A percentile compares a stretch with the other conserved stretches of the same genome.
Conservation (phyloP, 2,888 invertebrate species). For the Meteorus colon region DNA sequence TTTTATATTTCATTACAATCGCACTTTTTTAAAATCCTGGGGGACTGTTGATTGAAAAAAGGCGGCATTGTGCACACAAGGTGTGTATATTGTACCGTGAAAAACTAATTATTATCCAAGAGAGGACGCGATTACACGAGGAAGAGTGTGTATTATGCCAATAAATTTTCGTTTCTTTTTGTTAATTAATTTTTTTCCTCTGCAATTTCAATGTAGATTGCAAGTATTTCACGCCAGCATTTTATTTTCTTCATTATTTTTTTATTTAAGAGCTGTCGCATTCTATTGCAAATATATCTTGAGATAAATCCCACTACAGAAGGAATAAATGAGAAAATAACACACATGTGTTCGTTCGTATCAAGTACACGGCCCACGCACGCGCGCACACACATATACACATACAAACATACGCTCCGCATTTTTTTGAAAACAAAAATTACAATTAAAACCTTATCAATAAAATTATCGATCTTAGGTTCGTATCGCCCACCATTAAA, state of each 20-base stretch:
- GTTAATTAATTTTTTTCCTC: background rate
- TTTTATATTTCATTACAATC: constrained; percentile 44
- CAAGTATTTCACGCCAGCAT: background rate
- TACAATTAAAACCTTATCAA: constrained; percentile 24
- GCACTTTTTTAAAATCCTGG: constrained; percentile 45
- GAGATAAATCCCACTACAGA: constrained; percentile 13
- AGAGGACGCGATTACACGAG: constrained; percentile 5
- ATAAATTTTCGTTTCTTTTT: background rate
- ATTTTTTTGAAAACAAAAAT: constrained; percentile 52
- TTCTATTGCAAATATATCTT: constrained; percentile 29
- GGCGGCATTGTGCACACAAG: constrained; percentile 49
- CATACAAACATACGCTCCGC: constrained; percentile 16
- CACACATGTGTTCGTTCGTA: constrained; percentile 32
- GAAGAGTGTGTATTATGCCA: background rate
- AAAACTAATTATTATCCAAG: constrained; percentile 22
- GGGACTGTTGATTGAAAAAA: constrained; percentile 47
- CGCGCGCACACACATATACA: constrained; percentile 16
- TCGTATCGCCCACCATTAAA: constrained; percentile 68
- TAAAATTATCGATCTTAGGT: constrained; percentile 69
- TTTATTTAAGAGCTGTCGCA: background rate
- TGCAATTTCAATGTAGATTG: constrained; percentile 7
- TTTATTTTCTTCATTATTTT: background rate
- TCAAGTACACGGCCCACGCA: constrained; percentile 9
- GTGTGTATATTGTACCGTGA: constrained; percentile 39
- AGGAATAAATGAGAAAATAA: constrained; percentile 21